Evolutionary conservation across 1,140 invertebrate genomes (phyloP).

Genomic region (Steinernema feltiae): DNA sequence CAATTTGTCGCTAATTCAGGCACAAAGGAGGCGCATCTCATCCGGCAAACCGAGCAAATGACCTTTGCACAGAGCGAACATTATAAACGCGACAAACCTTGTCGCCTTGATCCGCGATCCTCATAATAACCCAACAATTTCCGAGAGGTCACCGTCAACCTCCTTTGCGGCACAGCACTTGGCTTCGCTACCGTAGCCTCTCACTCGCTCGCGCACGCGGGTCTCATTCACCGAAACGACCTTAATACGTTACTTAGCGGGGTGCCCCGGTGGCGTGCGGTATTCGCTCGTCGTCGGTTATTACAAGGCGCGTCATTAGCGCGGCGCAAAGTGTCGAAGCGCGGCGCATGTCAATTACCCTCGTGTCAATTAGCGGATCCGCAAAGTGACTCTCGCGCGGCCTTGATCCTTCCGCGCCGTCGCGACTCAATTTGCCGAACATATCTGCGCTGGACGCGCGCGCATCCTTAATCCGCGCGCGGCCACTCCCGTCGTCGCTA

Average conservation of each 20-base stretch:
- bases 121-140: background rate
- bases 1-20: no score
- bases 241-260: constrained; percentile 15
- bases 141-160: background rate
- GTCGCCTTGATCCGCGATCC: no score
- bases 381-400: background rate
- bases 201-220: no score
- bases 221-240: background rate
- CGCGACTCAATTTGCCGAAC: no score
- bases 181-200: background rate
- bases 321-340: constrained; percentile 4
- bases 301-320: constrained; percentile 13
- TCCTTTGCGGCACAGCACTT: background rate
- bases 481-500: background rate
- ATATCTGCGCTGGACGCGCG: background rate
- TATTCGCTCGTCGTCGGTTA: background rate
- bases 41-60: no score
- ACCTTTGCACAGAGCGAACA: no score
- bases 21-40: no score
- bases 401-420: constrained; percentile 6
- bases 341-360: constrained; percentile 15
- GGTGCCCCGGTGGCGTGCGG: background rate
- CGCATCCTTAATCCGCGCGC: constrained; percentile 1
- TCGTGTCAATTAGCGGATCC: constrained; percentile 10
- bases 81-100: no score